Evolutionary conservation across 2,113 vertebrate species (phyloP).

Genomic region (Xiphophorus maculatus): DNA sequence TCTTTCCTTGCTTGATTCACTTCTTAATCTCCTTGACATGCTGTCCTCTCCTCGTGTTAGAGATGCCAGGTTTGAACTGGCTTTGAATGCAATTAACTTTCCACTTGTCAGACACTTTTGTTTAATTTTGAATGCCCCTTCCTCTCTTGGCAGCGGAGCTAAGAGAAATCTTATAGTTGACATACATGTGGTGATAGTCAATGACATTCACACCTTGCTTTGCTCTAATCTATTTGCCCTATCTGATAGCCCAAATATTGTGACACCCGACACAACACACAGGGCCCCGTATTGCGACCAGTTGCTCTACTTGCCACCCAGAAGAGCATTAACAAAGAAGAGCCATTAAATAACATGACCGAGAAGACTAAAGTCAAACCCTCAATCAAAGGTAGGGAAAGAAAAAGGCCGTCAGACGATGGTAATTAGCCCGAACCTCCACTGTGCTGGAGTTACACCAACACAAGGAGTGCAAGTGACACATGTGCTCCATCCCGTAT

Average conservation of each 20-base stretch:
- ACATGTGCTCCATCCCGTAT: conserved; percentile 64
- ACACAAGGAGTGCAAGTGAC: conserved; percentile 66
- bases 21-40: conserved; percentile 80
- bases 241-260: conserved; percentile 78
- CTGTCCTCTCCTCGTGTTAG: conserved; percentile 71
- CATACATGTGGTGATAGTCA: conserved; percentile 58
- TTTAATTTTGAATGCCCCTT: conserved; percentile 73
- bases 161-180: conserved; percentile 34
- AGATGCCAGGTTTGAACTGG: conserved; percentile 57
- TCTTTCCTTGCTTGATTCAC: conserved; percentile 64
- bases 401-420: conserved; percentile 60
- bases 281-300: conserved; percentile 54
- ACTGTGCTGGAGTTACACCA: conserved; percentile 66
- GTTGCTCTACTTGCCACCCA: conserved; percentile 34
- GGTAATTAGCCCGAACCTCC: conserved; percentile 70
- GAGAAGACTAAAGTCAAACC: conserved; percentile 62
- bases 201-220: conserved; percentile 76
- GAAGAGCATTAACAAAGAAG: conserved; percentile 47
- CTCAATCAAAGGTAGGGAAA: conserved; percentile 61
- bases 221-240: conserved; percentile 75
- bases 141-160: conserved; percentile 37
- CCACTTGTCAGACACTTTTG: conserved; percentile 68
- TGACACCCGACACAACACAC: conserved; percentile 75
- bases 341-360: conserved; percentile 42
- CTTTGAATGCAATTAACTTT: conserved; percentile 76